Conservation (phyloP, 2,113 vertebrate genomes). For the Hippotragus niger region DNA sequence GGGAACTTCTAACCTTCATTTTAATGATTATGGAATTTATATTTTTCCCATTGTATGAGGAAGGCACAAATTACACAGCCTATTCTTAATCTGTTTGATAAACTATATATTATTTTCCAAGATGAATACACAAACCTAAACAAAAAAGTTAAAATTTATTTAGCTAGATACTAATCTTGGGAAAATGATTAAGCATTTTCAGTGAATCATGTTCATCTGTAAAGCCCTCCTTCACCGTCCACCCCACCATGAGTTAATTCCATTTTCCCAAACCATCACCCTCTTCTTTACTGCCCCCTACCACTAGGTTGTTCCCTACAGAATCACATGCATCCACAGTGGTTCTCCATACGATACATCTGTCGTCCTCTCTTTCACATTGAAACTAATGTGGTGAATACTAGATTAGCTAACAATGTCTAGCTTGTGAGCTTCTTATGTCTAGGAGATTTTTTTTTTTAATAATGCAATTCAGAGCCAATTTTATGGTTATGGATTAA, state of each 20-base stretch:
- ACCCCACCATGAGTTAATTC: not conserved
- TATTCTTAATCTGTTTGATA: not conserved
- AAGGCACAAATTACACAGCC: not conserved
- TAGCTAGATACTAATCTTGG: not conserved
- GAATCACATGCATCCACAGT: not conserved
- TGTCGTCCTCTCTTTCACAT: not conserved
- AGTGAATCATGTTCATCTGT: not conserved
- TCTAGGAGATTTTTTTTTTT: not conserved
- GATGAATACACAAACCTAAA: not conserved
- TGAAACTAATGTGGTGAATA: not conserved
- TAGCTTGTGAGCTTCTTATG: not conserved
- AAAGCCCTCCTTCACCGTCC: accelerated
- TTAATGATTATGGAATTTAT: not conserved
- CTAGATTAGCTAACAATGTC: not conserved
- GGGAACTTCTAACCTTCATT: not conserved
- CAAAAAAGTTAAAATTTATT: not conserved
- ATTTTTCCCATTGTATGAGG: not conserved
- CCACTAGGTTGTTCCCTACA: not conserved
- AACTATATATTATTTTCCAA: not conserved
- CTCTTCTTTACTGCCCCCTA: accelerated
- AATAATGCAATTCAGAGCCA: not conserved
- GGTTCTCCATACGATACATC: not conserved
- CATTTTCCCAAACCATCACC: not conserved
- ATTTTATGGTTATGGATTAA: not conserved
- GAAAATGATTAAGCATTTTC: not conserved